Evolutionary conservation across 2,797 vertebrate species (phyloP).

Genomic region (Enteromius viviparus): DNA sequence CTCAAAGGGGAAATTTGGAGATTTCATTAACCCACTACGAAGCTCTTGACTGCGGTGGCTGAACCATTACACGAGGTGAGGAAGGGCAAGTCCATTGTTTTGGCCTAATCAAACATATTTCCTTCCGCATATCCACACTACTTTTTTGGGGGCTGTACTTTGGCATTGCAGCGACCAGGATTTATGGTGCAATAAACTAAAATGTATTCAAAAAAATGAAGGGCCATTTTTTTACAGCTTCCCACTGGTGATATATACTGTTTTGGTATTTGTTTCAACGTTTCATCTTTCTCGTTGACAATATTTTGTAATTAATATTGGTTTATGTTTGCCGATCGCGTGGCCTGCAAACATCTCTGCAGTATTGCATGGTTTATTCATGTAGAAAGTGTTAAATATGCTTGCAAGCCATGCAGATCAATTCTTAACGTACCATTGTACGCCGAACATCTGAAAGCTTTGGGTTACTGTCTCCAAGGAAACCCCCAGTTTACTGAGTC

Average conservation of each 20-base stretch:
- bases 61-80: conserved; percentile 78
- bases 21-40: conserved; percentile 83
- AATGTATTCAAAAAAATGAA: conserved; percentile 53
- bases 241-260: conserved; percentile 47
- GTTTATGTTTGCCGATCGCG: conserved; percentile 74
- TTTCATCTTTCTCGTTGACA: conserved; percentile 54
- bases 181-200: conserved; percentile 57
- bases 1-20: conserved; percentile 71
- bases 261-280: conserved; percentile 45
- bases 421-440: conserved; percentile 68
- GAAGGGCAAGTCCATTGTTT: conserved; percentile 75
- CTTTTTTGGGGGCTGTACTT: conserved; percentile 46
- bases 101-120: conserved; percentile 62
- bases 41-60: conserved; percentile 71
- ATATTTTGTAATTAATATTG: conserved; percentile 76
- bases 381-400: conserved; percentile 77
- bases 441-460: conserved; percentile 60
- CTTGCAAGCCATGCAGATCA: conserved; percentile 63
- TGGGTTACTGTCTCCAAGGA: conserved; percentile 59
- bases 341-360: conserved; percentile 69
- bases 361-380: conserved; percentile 66
- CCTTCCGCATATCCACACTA: conserved; percentile 51
- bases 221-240: conserved; percentile 42
- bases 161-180: conserved; percentile 33
- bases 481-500: conserved; percentile 57